phyloP scores from a whole-genome alignment of 2,888 invertebrate genomes.

The Cactoblastis cactorum region DNA sequence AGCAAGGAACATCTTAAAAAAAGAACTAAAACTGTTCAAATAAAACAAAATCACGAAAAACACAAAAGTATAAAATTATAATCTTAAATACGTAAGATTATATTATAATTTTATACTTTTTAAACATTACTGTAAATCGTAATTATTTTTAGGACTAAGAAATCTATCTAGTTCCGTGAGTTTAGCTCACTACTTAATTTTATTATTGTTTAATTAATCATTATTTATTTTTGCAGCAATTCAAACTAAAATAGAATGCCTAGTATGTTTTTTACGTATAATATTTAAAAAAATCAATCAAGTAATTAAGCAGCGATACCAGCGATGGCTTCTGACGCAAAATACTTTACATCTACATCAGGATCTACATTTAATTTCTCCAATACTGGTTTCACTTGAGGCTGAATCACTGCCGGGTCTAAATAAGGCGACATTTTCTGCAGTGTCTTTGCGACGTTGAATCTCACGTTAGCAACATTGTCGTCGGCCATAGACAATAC shows the following conservation, averaged over 20 bases:
- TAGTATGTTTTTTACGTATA: not conserved
- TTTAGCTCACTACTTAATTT: too few species aligned
- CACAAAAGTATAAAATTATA: too few species aligned
- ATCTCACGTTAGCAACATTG: slow-evolving; percentile 98
- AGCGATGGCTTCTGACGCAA: slow-evolving; percentile 96
- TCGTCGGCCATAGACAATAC: slow-evolving; percentile 96
- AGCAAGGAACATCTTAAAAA: not conserved
- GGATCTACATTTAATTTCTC: slow-evolving; percentile 95
- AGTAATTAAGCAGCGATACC: slow-evolving; percentile 85
- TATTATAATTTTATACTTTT: too few species aligned
- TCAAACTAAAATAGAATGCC: not conserved
- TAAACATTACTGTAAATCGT: too few species aligned
- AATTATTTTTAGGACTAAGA: too few species aligned
- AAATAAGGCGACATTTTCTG: slow-evolving; percentile 96
- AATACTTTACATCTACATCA: slow-evolving; percentile 98
- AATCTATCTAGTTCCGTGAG: too few species aligned
- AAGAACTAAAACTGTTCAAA: too few species aligned
- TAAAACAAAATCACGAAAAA: too few species aligned
- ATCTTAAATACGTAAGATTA: too few species aligned
- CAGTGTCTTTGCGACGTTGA: slow-evolving; percentile 98
- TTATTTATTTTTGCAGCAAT: not conserved
- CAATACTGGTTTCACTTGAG: slow-evolving; percentile 96
- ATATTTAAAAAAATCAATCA: slow-evolving; percentile 14
- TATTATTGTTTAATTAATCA: too few species aligned
- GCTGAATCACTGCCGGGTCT: slow-evolving; percentile 91